Base-by-base conservation (phyloP, 2,113 vertebrate species). In the Heliornis fulica region DNA sequence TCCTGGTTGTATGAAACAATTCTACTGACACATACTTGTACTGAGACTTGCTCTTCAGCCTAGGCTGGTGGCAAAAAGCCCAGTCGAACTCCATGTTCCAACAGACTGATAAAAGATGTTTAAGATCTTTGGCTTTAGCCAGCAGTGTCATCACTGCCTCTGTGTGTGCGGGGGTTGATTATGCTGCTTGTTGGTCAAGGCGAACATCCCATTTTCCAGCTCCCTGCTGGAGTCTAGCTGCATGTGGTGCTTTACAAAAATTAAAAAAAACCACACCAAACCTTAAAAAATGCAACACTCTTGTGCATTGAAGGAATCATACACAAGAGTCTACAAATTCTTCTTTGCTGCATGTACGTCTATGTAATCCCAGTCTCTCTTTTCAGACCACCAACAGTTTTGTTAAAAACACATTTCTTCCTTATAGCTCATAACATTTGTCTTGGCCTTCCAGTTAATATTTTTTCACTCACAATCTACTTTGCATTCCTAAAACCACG, bases 141-240 rank as follows among this genome's bases (percentile, higher is more conserved):
- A 19, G 40, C 11, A 51, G 10, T 10, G 66, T 28, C 17, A 40
- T 5, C 51, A 8, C 25, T 51, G 22, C 34, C 45, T n/a, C n/a
- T 32, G 0, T 38, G 3, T 32, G 10, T 26, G 7, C 6, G 15
- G 0, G 7, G 5, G 5, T 13, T 77, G 51, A 13, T n/a, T 15
- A 17, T 34, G 7, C 3, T 80, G 79, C 16, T 17, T 85, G 36
- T 32, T 53, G 15, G 8, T 31, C 28, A 76, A 50, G 9, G 10
- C 3, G 7, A 10, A 38, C 90, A 53, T 43, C 31, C 25, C 16
- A 26, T 65, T 77, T 72, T 88, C 54, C 45, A 63, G 7, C 54
- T 36, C 28, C 8, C 20, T 41, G 28, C 11, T 26, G 15, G 26
- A 89, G 13, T 78, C 36, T 26, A 57, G 25, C 10, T 57, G 28